phyloP scores from a whole-genome alignment of 2,888 invertebrate genomes.

The Drosophila formosana region DNA sequence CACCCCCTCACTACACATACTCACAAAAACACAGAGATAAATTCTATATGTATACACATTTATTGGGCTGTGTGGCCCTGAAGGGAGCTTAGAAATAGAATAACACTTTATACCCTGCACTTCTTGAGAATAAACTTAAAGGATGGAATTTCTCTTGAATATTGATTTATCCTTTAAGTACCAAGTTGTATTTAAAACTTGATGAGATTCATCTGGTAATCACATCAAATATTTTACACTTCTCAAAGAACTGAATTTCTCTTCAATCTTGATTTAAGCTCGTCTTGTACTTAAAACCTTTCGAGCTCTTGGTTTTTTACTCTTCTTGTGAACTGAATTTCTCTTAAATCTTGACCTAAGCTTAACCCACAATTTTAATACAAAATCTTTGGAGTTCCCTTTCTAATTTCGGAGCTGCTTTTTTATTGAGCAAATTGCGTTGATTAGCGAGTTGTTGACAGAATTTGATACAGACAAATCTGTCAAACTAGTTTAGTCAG shows the following conservation, averaged over 20 bases:
- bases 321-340: too few relatives aligned
- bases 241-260: too few relatives aligned
- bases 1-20: slow-evolving; percentile 3
- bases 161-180: too few relatives aligned
- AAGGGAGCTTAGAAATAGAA: not conserved
- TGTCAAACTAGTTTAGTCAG: slow-evolving; percentile 9
- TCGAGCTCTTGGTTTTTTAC: too few relatives aligned
- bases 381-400: not conserved
- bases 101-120: not conserved
- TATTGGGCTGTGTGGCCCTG: not conserved
- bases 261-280: too few relatives aligned
- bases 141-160: too few relatives aligned
- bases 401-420: not conserved
- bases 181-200: too few relatives aligned
- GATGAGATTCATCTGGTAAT: too few relatives aligned
- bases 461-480: not conserved
- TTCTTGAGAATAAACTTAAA: not conserved
- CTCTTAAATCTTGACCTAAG: too few relatives aligned
- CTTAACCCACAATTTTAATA: not conserved
- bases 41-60: not conserved
- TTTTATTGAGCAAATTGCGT: not conserved
- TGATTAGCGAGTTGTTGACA: slow-evolving; percentile 12
- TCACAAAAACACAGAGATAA: not conserved
- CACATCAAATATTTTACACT: too few relatives aligned
- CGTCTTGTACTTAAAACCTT: too few relatives aligned